Conservation (phyloP, 2,113 vertebrate species). For the Embiotoca jacksoni region DNA sequence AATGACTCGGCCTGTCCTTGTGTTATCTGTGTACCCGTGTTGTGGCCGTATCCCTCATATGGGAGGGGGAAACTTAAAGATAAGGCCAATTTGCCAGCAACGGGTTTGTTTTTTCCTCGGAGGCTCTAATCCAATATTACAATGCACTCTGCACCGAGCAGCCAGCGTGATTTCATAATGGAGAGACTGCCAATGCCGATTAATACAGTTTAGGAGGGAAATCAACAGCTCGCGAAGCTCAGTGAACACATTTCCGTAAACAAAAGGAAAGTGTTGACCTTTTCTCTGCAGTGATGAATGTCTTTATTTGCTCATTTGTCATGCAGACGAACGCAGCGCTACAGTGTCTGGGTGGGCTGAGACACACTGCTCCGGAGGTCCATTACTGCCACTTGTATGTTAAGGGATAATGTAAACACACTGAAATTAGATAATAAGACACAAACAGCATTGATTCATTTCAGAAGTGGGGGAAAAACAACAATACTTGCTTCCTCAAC, state of each 20-base stretch:
- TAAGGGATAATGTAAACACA: neutral
- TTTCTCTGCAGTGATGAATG: slow-evolving; percentile 33
- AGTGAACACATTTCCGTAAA: slow-evolving; percentile 38
- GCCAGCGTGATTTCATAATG: slow-evolving; percentile 62
- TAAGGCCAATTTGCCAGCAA: slow-evolving; percentile 55
- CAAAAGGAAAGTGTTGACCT: slow-evolving; percentile 53
- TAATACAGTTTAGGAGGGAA: slow-evolving; percentile 52
- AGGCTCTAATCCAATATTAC: slow-evolving; percentile 70
- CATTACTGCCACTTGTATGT: neutral
- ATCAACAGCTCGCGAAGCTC: slow-evolving; percentile 44
- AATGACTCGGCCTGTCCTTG: slow-evolving; percentile 41
- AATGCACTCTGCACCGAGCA: slow-evolving; percentile 48
- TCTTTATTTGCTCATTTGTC: slow-evolving; percentile 43
- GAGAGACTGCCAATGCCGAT: slow-evolving; percentile 60
- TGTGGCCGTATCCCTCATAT: slow-evolving; percentile 26
- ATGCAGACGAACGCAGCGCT: neutral
- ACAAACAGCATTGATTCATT: neutral
- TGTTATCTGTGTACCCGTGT: slow-evolving; percentile 41
- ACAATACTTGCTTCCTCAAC: neutral
- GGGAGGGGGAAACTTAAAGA: slow-evolving; percentile 41
- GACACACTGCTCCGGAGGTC: neutral
- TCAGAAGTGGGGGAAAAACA: neutral
- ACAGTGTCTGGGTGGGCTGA: neutral
- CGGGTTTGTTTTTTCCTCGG: slow-evolving; percentile 35
- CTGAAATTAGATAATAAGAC: neutral